phyloP scores from a whole-genome alignment of 64 coral and sea anemone species.

The Acropora tenuis region DNA sequence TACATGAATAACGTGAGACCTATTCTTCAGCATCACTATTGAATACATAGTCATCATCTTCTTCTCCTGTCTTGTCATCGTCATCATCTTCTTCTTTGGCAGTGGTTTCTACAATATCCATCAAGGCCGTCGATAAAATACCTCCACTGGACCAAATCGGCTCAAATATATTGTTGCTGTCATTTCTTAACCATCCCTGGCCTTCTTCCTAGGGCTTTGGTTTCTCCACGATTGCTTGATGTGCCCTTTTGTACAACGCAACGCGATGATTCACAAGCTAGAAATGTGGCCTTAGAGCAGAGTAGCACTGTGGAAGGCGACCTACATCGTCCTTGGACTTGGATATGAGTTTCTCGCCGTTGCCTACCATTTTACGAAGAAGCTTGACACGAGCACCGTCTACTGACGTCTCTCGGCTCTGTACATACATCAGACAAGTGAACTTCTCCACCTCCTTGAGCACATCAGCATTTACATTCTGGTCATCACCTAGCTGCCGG shows the following conservation, averaged over 20 bases:
- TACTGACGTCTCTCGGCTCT: slow-evolving; percentile 4
- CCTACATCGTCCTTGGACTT: slow-evolving; percentile 53
- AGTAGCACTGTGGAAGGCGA: slow-evolving; percentile 30
- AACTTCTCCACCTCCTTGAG: slow-evolving; percentile 45
- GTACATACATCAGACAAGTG: slow-evolving; percentile 51
- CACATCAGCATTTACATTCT: slow-evolving; percentile 17
- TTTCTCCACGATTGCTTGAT: neutral
- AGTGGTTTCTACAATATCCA: slow-evolving; percentile 5
- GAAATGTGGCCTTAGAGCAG: slow-evolving; percentile 27
- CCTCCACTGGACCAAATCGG: slow-evolving; percentile 17
- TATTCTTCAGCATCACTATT: slow-evolving; percentile 34
- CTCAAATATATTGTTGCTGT: neutral
- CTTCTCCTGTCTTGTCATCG: slow-evolving; percentile 1
- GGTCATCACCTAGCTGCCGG: slow-evolving; percentile 29
- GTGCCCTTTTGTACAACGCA: slow-evolving; percentile 23
- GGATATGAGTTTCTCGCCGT: slow-evolving; percentile 26
- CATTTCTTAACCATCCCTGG: slow-evolving; percentile 21
- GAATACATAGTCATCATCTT: neutral
- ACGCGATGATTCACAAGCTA: slow-evolving; percentile 18
- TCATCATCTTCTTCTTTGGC: neutral
- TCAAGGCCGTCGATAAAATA: neutral
- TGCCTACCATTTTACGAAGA: slow-evolving; percentile 46
- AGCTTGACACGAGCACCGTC: slow-evolving; percentile 9
- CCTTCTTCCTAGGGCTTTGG: slow-evolving; percentile 43
- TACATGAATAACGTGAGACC: neutral